Conservation (phyloP, 2,888 invertebrate genomes). For the Eilema griseolum region DNA sequence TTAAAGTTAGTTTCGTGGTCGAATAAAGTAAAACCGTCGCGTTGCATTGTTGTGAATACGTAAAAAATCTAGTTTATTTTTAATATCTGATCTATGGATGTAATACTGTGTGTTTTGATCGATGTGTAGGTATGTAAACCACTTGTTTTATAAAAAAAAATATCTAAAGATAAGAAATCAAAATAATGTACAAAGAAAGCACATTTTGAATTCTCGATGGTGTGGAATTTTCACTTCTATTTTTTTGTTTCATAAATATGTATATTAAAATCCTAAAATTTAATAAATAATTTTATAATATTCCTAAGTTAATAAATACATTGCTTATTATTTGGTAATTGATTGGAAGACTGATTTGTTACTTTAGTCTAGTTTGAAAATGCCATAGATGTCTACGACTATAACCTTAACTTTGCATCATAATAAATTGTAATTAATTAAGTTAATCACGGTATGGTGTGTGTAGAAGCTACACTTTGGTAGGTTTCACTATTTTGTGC, state of each 20-base stretch:
- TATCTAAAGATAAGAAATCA: slow-evolving; percentile 27
- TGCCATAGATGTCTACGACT: slow-evolving; percentile 82
- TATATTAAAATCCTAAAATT: slow-evolving; percentile 47
- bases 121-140: slow-evolving; percentile 22
- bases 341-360: slow-evolving; percentile 87
- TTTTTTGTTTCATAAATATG: slow-evolving; percentile 33
- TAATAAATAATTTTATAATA: slow-evolving; percentile 51
- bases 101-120: slow-evolving; percentile 40
- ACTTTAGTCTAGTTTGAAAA: slow-evolving; percentile 86
- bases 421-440: slow-evolving; percentile 68
- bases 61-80: slow-evolving; percentile 60
- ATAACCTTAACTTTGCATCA: slow-evolving; percentile 72
- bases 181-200: slow-evolving; percentile 45
- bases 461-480: slow-evolving; percentile 74
- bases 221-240: slow-evolving; percentile 36
- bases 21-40: slow-evolving; percentile 59
- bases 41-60: slow-evolving; percentile 69
- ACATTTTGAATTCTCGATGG: slow-evolving; percentile 41
- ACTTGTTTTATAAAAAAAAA: slow-evolving; percentile 39
- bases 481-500: slow-evolving; percentile 81
- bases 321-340: slow-evolving; percentile 81
- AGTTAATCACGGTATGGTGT: slow-evolving; percentile 70
- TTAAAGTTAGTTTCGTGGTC: slow-evolving; percentile 66
- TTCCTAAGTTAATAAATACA: slow-evolving; percentile 68
- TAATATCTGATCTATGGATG: slow-evolving; percentile 44